Evolutionary conservation across 92 coral and sea anemone species (phyloP).

Genomic region (Epizoanthus rinbou): DNA sequence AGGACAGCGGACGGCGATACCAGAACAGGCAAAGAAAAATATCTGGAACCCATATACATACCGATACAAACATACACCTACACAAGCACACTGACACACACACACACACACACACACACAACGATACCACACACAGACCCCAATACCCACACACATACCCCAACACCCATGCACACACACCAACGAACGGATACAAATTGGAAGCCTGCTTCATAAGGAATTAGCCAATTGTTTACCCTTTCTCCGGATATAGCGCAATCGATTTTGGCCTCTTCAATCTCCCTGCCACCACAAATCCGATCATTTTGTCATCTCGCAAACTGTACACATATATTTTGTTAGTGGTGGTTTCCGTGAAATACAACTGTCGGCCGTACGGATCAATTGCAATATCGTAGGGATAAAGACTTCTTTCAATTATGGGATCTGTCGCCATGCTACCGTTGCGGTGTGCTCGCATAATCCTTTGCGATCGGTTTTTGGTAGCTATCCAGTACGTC

Average conservation of each 20-base stretch:
- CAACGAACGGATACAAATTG: no score
- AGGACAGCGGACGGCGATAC: no score
- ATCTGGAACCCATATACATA: no score
- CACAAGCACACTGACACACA: no score
- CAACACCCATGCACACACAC: no score
- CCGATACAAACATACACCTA: no score
- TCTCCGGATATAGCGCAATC: conserved; percentile 32
- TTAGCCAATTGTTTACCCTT: conserved; percentile 7
- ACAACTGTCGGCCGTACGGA: conserved; percentile 34
- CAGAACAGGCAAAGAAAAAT: no score
- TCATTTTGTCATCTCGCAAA: conserved; percentile 5
- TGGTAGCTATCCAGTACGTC: conserved; percentile 22
- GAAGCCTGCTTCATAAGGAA: no score
- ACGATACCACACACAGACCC: no score
- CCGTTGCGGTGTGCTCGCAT: conserved; percentile 29
- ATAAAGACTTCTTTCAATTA: neutral
- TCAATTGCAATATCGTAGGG: conserved; percentile 37
- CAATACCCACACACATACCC: no score
- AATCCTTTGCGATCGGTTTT: conserved; percentile 8
- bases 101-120: no score
- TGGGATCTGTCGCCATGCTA: neutral
- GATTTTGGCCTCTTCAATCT: conserved; percentile 14
- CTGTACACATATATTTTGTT: conserved; percentile 35
- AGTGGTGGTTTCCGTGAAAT: conserved; percentile 21
- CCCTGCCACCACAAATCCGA: conserved; percentile 16